These are phyloP conservation scores for Ambastaia sidthimunki DNA, from an alignment of 2,797 vertebrate genomes.

Conservation along the genomic window DNA sequence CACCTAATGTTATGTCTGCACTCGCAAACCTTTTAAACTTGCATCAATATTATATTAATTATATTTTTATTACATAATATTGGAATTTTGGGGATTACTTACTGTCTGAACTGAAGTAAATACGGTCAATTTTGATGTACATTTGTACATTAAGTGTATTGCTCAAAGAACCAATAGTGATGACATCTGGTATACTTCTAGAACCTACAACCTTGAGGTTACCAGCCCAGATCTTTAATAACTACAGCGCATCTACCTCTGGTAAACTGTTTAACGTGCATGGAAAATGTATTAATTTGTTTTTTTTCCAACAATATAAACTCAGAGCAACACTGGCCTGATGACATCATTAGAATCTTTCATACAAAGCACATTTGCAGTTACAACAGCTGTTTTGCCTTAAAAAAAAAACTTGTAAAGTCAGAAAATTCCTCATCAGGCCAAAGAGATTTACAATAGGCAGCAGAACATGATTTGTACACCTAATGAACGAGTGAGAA, in stretches of 20 bases:
- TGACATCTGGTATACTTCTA: too few relatives aligned
- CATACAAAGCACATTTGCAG: constrained; percentile 4
- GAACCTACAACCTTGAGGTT: not conserved
- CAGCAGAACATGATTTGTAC: constrained; percentile 1
- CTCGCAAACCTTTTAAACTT: not conserved
- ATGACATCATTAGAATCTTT: constrained; percentile 25
- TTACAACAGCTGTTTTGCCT: constrained; percentile 35
- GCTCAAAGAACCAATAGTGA: not conserved
- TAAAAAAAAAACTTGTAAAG: constrained; percentile 18
- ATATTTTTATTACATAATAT: too few relatives aligned
- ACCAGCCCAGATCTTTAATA: not conserved
- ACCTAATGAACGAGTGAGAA: not conserved
- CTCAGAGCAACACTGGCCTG: not conserved
- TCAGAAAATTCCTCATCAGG: not conserved
- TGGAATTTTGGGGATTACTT: too few relatives aligned
- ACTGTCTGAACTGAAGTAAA: too few relatives aligned
- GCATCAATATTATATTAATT: too few relatives aligned
- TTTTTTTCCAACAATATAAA: not conserved
- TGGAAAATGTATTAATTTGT: not conserved
- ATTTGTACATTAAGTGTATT: not conserved
- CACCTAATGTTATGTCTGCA: not conserved
- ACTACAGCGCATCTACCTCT: not conserved
- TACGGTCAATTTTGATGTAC: not conserved
- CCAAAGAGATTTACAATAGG: not conserved
- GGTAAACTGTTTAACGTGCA: not conserved